Conservation (phyloP, 37 sponge, comb jelly and placozoan species). For the Agelas oroides region DNA sequence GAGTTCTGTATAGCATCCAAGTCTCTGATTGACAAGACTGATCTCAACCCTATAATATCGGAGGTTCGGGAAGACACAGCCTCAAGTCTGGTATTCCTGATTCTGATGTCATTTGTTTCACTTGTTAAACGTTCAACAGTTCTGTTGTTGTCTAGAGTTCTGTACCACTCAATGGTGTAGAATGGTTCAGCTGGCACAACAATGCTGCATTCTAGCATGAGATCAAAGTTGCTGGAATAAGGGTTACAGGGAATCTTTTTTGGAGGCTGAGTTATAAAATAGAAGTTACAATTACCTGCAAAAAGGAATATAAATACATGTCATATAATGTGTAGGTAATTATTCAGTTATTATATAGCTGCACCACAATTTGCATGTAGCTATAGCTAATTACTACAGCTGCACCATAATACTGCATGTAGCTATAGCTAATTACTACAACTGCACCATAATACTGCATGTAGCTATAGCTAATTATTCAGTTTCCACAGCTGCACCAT, state of each 20-base stretch:
- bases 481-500: background rate
- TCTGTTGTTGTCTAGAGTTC: background rate
- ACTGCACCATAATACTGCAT: background rate
- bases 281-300: background rate
- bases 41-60: too few species aligned
- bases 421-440: too few species aligned
- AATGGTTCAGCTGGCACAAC: background rate
- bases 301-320: background rate
- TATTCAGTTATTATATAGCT: too few species aligned
- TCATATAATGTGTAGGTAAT: background rate
- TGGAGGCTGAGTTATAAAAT: conserved; percentile 46
- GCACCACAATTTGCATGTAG: background rate
- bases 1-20: too few species aligned
- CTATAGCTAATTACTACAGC: too few species aligned
- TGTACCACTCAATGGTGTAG: background rate
- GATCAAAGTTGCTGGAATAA: background rate
- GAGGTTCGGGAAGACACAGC: too few species aligned
- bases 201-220: conserved; percentile 5
- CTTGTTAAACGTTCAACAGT: too few species aligned
- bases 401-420: background rate
- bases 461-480: too few species aligned
- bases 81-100: too few species aligned
- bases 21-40: too few species aligned
- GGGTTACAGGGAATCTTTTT: conserved; percentile 31
- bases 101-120: too few species aligned